These are phyloP conservation scores for Nesometra sesokonis DNA, from an alignment of 35 echinoderm and acorn worm species.

Conservation along the genomic window DNA sequence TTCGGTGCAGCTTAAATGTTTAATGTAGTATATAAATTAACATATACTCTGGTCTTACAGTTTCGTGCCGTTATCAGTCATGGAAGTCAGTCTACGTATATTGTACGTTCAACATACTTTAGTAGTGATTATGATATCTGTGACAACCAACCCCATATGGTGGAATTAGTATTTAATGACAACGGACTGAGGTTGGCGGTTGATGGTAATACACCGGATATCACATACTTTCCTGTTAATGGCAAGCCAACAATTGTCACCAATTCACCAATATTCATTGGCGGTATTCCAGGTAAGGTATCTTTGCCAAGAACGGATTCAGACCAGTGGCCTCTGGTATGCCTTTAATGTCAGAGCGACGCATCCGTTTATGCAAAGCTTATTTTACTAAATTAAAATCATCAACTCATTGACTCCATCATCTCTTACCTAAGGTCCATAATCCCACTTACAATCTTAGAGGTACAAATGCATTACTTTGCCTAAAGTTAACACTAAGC, in stretches of 20 bases:
- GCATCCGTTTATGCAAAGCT: too few relatives aligned
- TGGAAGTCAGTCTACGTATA: constrained; percentile 22
- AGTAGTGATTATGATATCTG: constrained; percentile 50
- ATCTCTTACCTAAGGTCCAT: too few relatives aligned
- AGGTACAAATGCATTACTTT: too few relatives aligned
- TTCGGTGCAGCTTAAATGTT: too few relatives aligned
- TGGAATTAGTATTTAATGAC: constrained; percentile 13
- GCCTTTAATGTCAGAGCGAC: too few relatives aligned
- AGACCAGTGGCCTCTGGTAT: too few relatives aligned
- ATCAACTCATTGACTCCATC: too few relatives aligned
- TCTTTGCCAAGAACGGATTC: neutral
- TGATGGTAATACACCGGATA: constrained; percentile 33
- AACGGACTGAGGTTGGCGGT: constrained; percentile 29
- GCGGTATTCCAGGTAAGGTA: constrained; percentile 62
- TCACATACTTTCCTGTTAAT: constrained; percentile 6
- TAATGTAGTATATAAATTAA: neutral
- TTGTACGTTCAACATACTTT: constrained; percentile 52
- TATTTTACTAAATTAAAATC: too few relatives aligned
- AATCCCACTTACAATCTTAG: too few relatives aligned
- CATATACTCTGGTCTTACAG: constrained; percentile 20
- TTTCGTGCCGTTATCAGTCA: constrained; percentile 50
- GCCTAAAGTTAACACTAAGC: too few relatives aligned
- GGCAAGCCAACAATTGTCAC: neutral
- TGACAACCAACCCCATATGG: constrained; percentile 43
- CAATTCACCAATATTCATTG: constrained; percentile 45